A percentile compares a stretch with the other conserved stretches of the same genome.
phyloP scores from a whole-genome alignment of 2,113 vertebrate genomes.

The Neotoma lepida region DNA sequence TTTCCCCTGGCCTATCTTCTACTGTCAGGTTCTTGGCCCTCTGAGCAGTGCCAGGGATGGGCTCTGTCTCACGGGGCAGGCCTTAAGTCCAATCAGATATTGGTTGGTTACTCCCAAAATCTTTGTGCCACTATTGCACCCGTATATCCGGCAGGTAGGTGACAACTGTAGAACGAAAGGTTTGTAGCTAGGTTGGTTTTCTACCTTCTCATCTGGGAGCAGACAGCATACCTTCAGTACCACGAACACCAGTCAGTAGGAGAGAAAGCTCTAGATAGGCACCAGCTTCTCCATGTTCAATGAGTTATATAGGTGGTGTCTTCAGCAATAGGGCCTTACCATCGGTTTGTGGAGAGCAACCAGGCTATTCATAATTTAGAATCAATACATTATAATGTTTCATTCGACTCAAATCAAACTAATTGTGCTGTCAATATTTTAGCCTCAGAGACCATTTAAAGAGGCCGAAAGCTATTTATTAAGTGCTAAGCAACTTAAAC shows the following conservation, averaged over 20 bases:
- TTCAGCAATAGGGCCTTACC: not conserved
- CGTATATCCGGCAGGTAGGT: not conserved
- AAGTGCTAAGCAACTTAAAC: slow-evolving; percentile 7
- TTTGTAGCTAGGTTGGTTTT: too few species aligned
- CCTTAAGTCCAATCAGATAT: not conserved
- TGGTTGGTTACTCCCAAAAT: not conserved
- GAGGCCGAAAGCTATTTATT: slow-evolving; percentile 20
- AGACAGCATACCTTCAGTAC: not conserved
- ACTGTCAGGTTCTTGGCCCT: not conserved
- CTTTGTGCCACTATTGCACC: not conserved
- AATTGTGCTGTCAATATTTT: not conserved
- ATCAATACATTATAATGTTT: slow-evolving; percentile 47
- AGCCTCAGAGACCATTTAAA: not conserved
- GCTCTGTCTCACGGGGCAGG: not conserved
- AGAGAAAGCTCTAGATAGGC: not conserved
- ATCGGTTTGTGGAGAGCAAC: not conserved
- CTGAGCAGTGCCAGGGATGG: not conserved
- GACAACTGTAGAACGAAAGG: not conserved
- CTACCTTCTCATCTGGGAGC: not conserved
- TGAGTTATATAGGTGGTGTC: not conserved
- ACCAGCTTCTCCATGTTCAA: not conserved
- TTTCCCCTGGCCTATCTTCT: not conserved
- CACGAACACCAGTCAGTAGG: not conserved
- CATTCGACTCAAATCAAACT: not conserved
- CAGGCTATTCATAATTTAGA: not conserved